phyloP scores from a whole-genome alignment of 1,140 invertebrate species.

The Mamestra configurata region DNA sequence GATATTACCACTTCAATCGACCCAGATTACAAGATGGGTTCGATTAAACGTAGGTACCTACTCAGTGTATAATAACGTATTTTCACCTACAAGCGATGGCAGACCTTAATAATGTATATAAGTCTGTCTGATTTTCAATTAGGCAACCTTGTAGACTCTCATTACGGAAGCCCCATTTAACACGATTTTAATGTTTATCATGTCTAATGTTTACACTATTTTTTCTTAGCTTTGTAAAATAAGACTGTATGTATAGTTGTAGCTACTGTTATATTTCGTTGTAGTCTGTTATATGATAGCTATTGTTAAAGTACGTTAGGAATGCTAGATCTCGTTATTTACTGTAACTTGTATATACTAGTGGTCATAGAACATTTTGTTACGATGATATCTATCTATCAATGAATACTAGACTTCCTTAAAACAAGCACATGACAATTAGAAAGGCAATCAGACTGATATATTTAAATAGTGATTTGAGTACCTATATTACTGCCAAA shows the following conservation, averaged over 20 bases:
- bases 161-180: conserved; percentile 14
- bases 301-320: conserved; percentile 73
- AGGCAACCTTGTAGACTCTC: background rate
- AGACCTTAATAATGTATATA: background rate
- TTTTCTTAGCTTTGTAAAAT: conserved; percentile 66
- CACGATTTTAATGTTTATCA: conserved; percentile 16
- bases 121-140: background rate
- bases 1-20: too few relatives aligned
- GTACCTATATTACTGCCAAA: conserved; percentile 83
- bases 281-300: conserved; percentile 60
- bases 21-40: too few relatives aligned
- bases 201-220: conserved; percentile 46
- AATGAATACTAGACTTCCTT: conserved; percentile 27
- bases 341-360: conserved; percentile 53
- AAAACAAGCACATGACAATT: conserved; percentile 44
- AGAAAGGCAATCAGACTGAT: conserved; percentile 76
- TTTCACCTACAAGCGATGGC: too few relatives aligned
- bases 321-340: conserved; percentile 85
- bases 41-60: too few relatives aligned
- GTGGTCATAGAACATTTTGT: conserved; percentile 37
- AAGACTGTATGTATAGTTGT: conserved; percentile 78
- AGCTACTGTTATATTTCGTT: conserved; percentile 62
- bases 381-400: conserved; percentile 45
- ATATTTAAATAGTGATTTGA: conserved; percentile 69
- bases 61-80: too few relatives aligned